Base-by-base conservation (phyloP, 2,888 invertebrate genomes). In the Drosophila neotestacea region DNA sequence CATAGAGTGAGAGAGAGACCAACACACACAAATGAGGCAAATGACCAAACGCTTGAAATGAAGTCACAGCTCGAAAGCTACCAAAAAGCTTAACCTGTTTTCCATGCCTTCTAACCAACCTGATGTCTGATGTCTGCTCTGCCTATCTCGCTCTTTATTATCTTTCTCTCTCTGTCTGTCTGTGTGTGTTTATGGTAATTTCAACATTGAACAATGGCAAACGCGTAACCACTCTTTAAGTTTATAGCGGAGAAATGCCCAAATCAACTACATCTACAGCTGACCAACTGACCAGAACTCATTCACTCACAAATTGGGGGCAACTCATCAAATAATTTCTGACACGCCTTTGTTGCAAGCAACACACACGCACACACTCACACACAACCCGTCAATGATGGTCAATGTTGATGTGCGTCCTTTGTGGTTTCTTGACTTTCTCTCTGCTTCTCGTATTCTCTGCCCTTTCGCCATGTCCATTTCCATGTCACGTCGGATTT, bases 21-120 rank as follows among this genome's bases (percentile, higher is more conserved):
- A 9, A 32, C 27, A 36, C n/a, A n/a, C 27, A 28, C 34, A 47
- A 58, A 39, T 22, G 16, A 44, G 38, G 44, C 61, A 48, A 55
- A 55, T 59, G 69, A 73, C 78, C 72, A 65, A 56, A 32, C 48
- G 84, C 63, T 70, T 58, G 64, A 83, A 84, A 84, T 84, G 84
- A 84, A 84, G 84, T 84, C 88, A 83, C 69, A 81, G 82, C 86
- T 73, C 64, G 78, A 76, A 76, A 76, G 74, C 44, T 44, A 66
- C 71, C 83, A 61, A 71, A 64, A 84, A 83, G 88, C 86, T 84
- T 86, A 84, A 84, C 84, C 84, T 84, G 84, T 84, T 84, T 83
- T 56, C 64, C 61, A 48, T 64, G 63, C 42, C 60, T 47, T 62
- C 61, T 59, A 59, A 48, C 38, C 39, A 59, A 48, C 48, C 41